Evolutionary conservation across 2,113 vertebrate genomes (phyloP), one percentile per base, ranked within the genome.

Genomic region (Bos indicus): DNA sequence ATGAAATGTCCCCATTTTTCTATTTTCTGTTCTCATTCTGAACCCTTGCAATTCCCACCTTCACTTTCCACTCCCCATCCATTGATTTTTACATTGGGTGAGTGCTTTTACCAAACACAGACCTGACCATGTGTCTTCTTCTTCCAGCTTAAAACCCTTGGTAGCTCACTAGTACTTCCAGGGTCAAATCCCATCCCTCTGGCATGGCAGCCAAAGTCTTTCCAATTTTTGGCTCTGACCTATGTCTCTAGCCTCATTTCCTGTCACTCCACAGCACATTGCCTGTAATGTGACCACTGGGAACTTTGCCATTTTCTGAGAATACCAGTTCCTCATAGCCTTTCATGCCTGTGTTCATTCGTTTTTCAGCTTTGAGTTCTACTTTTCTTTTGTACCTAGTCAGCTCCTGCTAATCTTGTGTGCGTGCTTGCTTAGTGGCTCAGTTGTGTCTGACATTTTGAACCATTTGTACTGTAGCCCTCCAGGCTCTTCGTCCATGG

Each of bases 181-280:
- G 83, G 46, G n/a, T 84, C 71, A 90, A 80, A 80, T 46, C 28
- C 54, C 25, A 52, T 10, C 12, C 4, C 52, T 92, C 21, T 74
- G 71, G 71, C 28, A 14, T 60, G 13, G 25, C 59, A 62, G 60
- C 80, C 89, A 84, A 51, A 93, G 77, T 46, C 25, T 59, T 54
- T 51, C 7, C 30, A 36, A 77, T 23, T 56, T 90, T 96, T 92
- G 80, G 6, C 43, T 86, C 17, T 46, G 26, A 62, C 17, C 6
- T 85, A 88, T 91, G 52, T 91, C 74, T 85, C 46, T 80, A 33
- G 23, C n/a, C 25, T 96, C 43, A n/a, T 94, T 51, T 98, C 21
- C 62, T 95, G 87, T 48, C 17, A 26, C 54, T 93, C 36, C 36
- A 43, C 1, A 89, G 43, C 33, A 54, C 11, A 21, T 57, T 60